These are phyloP conservation scores for Columbina picui DNA, from an alignment of 2,113 vertebrate genomes.

Conservation along the genomic window DNA sequence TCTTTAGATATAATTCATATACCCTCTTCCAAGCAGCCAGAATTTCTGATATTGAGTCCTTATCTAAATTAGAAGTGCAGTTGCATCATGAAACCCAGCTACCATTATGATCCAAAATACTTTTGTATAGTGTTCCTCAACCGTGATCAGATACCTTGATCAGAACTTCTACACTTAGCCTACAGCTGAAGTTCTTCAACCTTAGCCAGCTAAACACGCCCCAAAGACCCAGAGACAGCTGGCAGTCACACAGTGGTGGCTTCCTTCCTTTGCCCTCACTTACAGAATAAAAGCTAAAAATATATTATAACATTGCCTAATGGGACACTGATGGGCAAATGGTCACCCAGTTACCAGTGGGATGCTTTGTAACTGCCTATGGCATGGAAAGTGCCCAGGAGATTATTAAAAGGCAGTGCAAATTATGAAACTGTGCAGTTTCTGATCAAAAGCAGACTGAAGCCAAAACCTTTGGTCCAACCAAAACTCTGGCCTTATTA, in stretches of 20 bases:
- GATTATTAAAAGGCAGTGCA: not conserved
- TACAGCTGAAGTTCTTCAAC: not conserved
- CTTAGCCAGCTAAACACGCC: not conserved
- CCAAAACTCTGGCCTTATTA: not conserved
- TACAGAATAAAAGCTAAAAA: constrained; percentile 5
- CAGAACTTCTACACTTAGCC: not conserved
- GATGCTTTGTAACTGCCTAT: not conserved
- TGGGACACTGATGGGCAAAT: not conserved
- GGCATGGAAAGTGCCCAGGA: not conserved
- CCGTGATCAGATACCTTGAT: not conserved
- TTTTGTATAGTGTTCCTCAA: not conserved
- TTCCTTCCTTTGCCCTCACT: not conserved
- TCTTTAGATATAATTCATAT: not conserved
- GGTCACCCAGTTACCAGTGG: not conserved
- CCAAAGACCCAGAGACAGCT: not conserved
- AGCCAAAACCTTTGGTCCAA: not conserved
- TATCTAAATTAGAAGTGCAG: not conserved
- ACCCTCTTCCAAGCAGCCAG: not conserved
- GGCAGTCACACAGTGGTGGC: not conserved
- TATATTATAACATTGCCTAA: not conserved
- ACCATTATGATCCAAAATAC: not conserved
- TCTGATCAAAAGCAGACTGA: not conserved
- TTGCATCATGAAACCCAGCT: not conserved
- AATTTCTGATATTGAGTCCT: not conserved
- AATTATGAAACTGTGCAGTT: not conserved